Conservation (phyloP, 2,888 invertebrate genomes). For the Crematogaster levior region DNA sequence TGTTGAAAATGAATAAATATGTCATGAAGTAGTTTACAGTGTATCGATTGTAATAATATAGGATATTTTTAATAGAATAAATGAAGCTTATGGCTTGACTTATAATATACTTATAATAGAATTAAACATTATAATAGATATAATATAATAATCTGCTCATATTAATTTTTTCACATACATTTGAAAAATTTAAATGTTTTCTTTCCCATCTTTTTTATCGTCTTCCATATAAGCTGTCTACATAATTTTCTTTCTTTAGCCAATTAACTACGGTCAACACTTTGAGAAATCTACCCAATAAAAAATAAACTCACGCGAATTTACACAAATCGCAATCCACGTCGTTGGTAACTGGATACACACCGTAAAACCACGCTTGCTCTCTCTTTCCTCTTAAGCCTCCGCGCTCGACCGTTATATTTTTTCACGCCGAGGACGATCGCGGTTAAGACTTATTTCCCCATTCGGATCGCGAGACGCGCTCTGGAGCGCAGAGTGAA, state of each 20-base stretch:
- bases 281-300: neutral
- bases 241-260: neutral
- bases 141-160: neutral
- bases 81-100: neutral
- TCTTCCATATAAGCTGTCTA: neutral
- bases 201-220: neutral
- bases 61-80: neutral
- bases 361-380: constrained; percentile 12
- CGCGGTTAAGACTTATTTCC: constrained; percentile 20
- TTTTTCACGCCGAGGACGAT: constrained; percentile 37
- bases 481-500: constrained; percentile 27
- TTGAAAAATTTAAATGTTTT: neutral
- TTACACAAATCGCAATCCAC: constrained; percentile 31
- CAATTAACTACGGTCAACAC: constrained; percentile 36
- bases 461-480: constrained; percentile 13
- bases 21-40: neutral
- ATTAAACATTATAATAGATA: neutral
- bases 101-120: too few relatives aligned
- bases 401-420: constrained; percentile 21
- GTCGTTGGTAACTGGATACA: constrained; percentile 12
- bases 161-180: neutral
- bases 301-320: constrained; percentile 8
- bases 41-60: neutral
- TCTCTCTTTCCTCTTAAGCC: constrained; percentile 20
- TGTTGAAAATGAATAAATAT: neutral